These are phyloP conservation scores for Psettodes erumei DNA, from an alignment of 2,113 vertebrate species.

Conservation along the genomic window DNA sequence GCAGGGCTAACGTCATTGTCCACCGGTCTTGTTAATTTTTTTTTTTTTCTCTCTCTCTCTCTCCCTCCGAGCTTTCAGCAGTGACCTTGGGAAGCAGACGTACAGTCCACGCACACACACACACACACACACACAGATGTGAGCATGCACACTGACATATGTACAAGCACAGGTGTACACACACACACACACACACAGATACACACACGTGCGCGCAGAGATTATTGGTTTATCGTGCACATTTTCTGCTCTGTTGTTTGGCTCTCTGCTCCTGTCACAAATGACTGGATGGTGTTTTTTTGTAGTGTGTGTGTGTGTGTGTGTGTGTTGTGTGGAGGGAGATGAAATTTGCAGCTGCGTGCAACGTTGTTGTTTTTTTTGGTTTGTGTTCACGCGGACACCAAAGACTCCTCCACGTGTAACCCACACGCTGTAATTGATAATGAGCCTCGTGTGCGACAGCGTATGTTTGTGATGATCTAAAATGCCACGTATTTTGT, in stretches of 20 bases:
- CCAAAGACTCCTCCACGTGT: too few species aligned
- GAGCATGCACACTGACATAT: constrained; percentile 42
- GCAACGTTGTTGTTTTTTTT: not conserved
- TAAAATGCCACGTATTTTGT: constrained; percentile 45
- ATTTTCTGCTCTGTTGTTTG: constrained; percentile 26
- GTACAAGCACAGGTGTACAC: constrained; percentile 32
- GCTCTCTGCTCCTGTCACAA: constrained; percentile 35
- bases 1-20: constrained; percentile 72
- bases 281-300: constrained; percentile 19
- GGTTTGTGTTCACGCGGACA: not conserved
- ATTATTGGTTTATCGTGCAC: constrained; percentile 10
- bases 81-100: constrained; percentile 75
- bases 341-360: constrained; percentile 19
- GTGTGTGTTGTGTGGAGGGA: not conserved
- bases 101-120: constrained; percentile 35
- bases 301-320: not conserved
- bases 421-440: not conserved
- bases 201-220: not conserved
- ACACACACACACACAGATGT: constrained; percentile 36
- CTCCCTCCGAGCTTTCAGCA: constrained; percentile 61
- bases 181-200: not conserved
- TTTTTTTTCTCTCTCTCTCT: not conserved
- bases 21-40: constrained; percentile 68
- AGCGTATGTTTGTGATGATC: constrained; percentile 25
- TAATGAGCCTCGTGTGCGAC: not conserved